These are phyloP conservation scores for Tympanoctomys barrerae DNA, from an alignment of 2,797 vertebrate species.

Conservation along the genomic window DNA sequence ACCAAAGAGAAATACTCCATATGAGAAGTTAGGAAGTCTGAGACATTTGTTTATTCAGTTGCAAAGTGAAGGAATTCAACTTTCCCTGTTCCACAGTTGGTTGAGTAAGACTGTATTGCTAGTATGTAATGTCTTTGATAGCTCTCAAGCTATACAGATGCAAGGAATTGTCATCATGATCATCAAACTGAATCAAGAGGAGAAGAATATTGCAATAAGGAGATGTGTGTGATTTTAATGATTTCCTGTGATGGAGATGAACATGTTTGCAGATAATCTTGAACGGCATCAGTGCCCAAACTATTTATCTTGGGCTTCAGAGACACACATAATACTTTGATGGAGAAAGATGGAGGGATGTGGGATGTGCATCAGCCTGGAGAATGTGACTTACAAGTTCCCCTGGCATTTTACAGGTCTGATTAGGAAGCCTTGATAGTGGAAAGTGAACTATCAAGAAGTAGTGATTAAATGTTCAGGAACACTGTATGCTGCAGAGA, in stretches of 20 bases:
- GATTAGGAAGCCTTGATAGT: conserved; percentile 14
- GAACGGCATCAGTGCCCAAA: conserved; percentile 17
- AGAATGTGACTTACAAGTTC: conserved; percentile 53
- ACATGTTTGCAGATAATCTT: conserved; percentile 70
- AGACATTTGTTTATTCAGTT: conserved; percentile 49
- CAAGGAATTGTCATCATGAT: conserved; percentile 59
- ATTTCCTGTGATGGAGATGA: conserved; percentile 75
- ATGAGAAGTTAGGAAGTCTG: conserved; percentile 22
- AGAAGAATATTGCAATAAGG: conserved; percentile 63
- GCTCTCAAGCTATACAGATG: conserved; percentile 48
- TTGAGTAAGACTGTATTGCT: conserved; percentile 39
- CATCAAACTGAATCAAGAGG: conserved; percentile 52
- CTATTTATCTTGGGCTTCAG: conserved; percentile 59
- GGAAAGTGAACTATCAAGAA: not conserved
- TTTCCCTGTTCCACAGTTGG: not conserved
- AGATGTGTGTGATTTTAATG: conserved; percentile 70
- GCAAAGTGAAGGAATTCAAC: conserved; percentile 32
- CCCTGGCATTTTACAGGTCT: conserved; percentile 21
- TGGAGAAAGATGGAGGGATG: not conserved
- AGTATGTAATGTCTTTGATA: conserved; percentile 66
- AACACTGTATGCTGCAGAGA: not conserved
- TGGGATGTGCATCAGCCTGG: not conserved
- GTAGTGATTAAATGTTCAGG: conserved; percentile 20
- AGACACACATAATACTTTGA: conserved; percentile 60
- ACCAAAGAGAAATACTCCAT: conserved; percentile 33